Evolutionary conservation across 2,113 vertebrate species (phyloP).

Genomic region (Pseudolaguvia tuberculata): DNA sequence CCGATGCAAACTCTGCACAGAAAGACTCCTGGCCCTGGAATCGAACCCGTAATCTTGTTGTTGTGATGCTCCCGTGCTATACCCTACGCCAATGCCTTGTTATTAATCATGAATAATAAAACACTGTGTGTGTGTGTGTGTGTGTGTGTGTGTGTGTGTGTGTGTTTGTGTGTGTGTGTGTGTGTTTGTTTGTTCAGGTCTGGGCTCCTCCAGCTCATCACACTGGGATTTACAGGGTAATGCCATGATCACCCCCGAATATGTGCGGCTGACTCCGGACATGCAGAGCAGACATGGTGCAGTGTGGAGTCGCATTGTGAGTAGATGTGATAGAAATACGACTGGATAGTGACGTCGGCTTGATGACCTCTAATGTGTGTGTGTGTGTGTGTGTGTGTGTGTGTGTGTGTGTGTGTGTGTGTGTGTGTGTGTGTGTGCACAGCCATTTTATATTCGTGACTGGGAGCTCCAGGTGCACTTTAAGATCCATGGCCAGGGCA

Average conservation of each 20-base stretch:
- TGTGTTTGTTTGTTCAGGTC: slow-evolving; percentile 60
- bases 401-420: too few species aligned
- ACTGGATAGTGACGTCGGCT: too few species aligned
- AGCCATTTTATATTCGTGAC: slow-evolving; percentile 84
- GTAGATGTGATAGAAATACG: slow-evolving; percentile 43
- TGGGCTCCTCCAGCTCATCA: slow-evolving; percentile 81
- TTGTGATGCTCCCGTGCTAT: too few species aligned
- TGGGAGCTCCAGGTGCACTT: slow-evolving; percentile 96
- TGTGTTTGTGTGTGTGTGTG: neutral
- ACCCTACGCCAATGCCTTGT: neutral
- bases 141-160: too few species aligned
- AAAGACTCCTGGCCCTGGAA: too few species aligned
- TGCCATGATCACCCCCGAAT: slow-evolving; percentile 83
- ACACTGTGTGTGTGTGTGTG: too few species aligned
- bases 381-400: too few species aligned
- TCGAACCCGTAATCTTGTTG: too few species aligned
- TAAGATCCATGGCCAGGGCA: slow-evolving; percentile 86
- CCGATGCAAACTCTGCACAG: too few species aligned
- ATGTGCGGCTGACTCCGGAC: slow-evolving; percentile 87
- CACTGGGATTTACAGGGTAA: slow-evolving; percentile 90
- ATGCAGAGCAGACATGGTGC: slow-evolving; percentile 89
- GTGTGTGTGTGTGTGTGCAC: neutral
- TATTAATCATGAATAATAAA: neutral
- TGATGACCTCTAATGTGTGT: too few species aligned
- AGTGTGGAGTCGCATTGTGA: slow-evolving; percentile 90